Percentiles rank a stretch among this genome's conserved stretches.
Evolutionary conservation across 1,140 invertebrate species (phyloP).

Genomic region (Drosophila kurseongensis): DNA sequence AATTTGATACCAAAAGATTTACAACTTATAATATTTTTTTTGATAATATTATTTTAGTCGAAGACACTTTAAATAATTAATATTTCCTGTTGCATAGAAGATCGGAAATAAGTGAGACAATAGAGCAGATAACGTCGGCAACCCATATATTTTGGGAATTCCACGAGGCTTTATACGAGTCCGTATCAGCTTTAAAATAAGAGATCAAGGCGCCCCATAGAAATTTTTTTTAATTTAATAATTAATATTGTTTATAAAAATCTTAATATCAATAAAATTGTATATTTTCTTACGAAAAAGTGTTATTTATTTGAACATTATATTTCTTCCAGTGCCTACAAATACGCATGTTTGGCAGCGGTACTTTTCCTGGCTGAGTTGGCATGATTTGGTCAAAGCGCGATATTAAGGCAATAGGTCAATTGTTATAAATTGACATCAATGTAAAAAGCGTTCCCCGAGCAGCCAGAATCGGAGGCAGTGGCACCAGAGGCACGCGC

Average conservation of each 20-base stretch:
- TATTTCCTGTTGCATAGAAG: background rate
- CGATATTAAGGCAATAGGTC: slow-evolving; percentile 84
- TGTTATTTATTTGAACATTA: background rate
- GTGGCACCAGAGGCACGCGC: slow-evolving; percentile 23
- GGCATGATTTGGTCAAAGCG: slow-evolving; percentile 75
- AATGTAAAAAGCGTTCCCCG: slow-evolving; percentile 73
- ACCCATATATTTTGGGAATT: slow-evolving; percentile 29
- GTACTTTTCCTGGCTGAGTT: slow-evolving; percentile 63
- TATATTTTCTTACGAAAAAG: background rate
- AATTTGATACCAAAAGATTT: too few relatives aligned
- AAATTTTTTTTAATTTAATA: too few relatives aligned
- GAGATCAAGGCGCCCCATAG: slow-evolving; percentile 22
- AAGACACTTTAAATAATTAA: background rate
- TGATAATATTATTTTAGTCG: too few relatives aligned
- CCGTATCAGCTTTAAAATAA: slow-evolving; percentile 7
- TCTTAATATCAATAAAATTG: too few relatives aligned
- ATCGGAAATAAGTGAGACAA: too few relatives aligned
- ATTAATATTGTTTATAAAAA: too few relatives aligned
- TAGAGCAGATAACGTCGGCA: slow-evolving; percentile 7
- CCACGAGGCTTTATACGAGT: slow-evolving; percentile 23
- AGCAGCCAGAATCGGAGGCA: slow-evolving; percentile 22
- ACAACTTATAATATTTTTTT: too few relatives aligned
- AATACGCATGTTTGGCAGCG: slow-evolving; percentile 28
- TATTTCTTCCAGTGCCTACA: slow-evolving; percentile 6
- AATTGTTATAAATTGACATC: slow-evolving; percentile 84